Evolutionary conservation across 2,797 vertebrate genomes (phyloP).

Genomic region (Arctocebus calabarensis): DNA sequence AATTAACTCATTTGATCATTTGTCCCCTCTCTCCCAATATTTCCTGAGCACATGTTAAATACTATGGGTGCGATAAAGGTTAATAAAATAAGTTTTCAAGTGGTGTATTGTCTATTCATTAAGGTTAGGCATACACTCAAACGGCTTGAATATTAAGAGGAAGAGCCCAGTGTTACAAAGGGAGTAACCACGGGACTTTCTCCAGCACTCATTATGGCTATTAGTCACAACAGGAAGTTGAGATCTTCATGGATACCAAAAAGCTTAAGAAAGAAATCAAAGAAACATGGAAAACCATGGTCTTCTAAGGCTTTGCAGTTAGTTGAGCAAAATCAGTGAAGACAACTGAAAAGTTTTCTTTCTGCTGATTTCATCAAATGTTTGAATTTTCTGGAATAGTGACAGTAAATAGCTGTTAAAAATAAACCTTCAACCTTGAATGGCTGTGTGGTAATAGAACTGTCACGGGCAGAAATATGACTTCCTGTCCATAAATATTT

Average conservation of each 20-base stretch:
- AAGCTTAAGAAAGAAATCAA: not conserved
- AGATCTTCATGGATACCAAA: not conserved
- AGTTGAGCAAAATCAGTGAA: not conserved
- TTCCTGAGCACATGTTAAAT: not conserved
- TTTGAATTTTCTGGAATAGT: conserved; percentile 49
- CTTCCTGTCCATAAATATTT: conserved; percentile 78
- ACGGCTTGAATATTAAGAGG: not conserved
- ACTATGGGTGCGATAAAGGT: not conserved
- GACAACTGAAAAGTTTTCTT: conserved; percentile 32
- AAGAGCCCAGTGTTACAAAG: not conserved
- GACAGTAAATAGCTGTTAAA: conserved; percentile 60
- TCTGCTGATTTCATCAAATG: conserved; percentile 41
- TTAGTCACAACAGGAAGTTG: not conserved
- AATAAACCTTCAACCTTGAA: conserved; percentile 59
- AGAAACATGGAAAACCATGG: not conserved
- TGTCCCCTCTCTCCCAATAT: not conserved
- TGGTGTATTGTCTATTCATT: not conserved
- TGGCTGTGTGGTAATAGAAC: conserved; percentile 62
- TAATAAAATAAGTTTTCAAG: not conserved
- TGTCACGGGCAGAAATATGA: conserved; percentile 59
- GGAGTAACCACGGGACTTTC: not conserved
- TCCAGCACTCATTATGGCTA: not conserved
- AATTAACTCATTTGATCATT: not conserved
- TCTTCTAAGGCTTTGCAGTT: not conserved
- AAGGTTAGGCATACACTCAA: not conserved